phyloP scores from a whole-genome alignment of 2,113 vertebrate genomes.

The Ornithorhynchus anatinus region DNA sequence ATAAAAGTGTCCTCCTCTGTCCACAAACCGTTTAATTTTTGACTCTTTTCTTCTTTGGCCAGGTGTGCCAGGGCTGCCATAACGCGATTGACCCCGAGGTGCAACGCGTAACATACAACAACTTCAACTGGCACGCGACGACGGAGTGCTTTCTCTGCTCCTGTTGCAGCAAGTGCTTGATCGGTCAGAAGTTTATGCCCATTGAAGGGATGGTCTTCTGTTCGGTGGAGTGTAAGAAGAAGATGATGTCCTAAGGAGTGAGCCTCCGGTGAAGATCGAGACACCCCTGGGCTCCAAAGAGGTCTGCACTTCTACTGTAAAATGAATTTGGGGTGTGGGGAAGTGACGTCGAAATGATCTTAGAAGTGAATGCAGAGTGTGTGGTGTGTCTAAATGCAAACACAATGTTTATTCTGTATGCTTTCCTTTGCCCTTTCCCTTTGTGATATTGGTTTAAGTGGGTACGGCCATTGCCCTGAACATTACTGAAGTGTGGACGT shows the following conservation, averaged over 20 bases:
- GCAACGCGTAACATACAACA: conserved; percentile 91
- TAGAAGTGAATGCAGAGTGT: too few species aligned
- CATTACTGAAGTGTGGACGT: too few species aligned
- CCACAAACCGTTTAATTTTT: conserved; percentile 5
- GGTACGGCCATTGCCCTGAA: too few species aligned
- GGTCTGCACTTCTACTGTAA: conserved; percentile 68
- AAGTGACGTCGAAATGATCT: too few species aligned
- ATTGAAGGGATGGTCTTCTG: conserved; percentile 89
- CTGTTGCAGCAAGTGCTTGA: conserved; percentile 89
- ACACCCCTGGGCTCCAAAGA: conserved; percentile 46
- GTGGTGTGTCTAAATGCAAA: too few species aligned
- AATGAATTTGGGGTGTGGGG: conserved; percentile 33
- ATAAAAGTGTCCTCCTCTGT: too few species aligned
- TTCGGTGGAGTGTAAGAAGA: conserved; percentile 94
- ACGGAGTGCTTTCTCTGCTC: conserved; percentile 90
- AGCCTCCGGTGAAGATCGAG: not conserved
- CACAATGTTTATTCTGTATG: conserved; percentile 29
- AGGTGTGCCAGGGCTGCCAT: conserved; percentile 89
- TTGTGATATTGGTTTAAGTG: too few species aligned
- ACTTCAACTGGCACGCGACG: conserved; percentile 89
- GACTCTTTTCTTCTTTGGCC: conserved; percentile 36
- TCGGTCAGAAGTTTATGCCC: conserved; percentile 93
- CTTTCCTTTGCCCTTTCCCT: conserved; percentile 12
- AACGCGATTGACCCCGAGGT: conserved; percentile 90
- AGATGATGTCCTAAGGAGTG: conserved; percentile 70